Evolutionary conservation across 2,888 invertebrate species (phyloP), one percentile per base, ranked within the genome.

Genomic region (Aleiodes alternator): DNA sequence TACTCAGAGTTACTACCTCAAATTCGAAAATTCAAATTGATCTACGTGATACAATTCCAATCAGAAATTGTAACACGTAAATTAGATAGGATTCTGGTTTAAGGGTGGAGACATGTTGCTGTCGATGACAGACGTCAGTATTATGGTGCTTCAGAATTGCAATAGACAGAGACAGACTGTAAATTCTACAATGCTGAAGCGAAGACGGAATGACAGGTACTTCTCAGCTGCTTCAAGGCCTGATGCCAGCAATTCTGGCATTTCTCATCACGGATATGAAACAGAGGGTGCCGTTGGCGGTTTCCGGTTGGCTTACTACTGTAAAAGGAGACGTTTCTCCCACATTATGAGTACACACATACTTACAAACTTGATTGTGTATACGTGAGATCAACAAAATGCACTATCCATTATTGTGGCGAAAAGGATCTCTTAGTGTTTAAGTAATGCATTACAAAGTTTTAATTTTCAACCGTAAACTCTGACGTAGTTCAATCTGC

Each of bases 191-290:
- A 16, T 61, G 61, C 8, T 38, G 43, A 11, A 64, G 64, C 43
- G 64, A 64, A 64, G 64, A 48, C 23, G 64, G 64, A 64, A 64
- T 64, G 64, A 64, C 64, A 64, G 64, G 29, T 51, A 59, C 59
- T 73, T 38, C 50, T 59, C 53, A 69, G 34, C 51, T 14, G 43
- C 29, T 11, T 50, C 31, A 9, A 29, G 55, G 55, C 38, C 14
- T 66, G 64, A 64, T 64, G 64, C 64, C 31, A 57, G 68, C 50
- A 38, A 75, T 66, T 48, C 71, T 75, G 57, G 57, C 50, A 75
- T 64, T 75, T 75, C 57, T 71, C 70, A 75, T 75, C 75, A 71
- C 66, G 71, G 71, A 75, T 71, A 75, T 75, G 75, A 75, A 75
- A 71, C 75, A 71, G 56, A 57, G 64, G 66, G 64, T 66, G 75